These are phyloP conservation scores for Salmo trutta DNA, from an alignment of 2,797 vertebrate species.

Conservation along the genomic window DNA sequence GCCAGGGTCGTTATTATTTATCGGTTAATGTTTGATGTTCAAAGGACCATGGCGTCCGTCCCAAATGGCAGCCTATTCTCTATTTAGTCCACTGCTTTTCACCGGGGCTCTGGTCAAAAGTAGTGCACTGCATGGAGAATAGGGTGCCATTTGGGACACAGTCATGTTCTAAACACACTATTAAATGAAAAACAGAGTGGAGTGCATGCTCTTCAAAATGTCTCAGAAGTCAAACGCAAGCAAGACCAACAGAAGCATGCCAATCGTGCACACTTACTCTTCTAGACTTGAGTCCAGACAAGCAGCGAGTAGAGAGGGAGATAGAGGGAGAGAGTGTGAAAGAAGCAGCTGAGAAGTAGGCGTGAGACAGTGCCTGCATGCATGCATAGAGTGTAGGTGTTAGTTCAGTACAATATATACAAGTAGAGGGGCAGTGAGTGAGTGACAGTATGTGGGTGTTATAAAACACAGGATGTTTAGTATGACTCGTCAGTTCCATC, in stretches of 20 bases:
- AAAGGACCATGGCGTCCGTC: background rate
- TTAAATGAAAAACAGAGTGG: background rate
- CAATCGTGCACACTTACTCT: slow-evolving; percentile 89
- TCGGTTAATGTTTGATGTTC: background rate
- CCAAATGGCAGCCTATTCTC: background rate
- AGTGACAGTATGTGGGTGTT: background rate
- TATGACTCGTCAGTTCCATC: slow-evolving; percentile 15
- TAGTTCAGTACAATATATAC: too few species aligned
- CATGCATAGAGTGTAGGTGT: too few species aligned
- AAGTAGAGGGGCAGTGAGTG: background rate
- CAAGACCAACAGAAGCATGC: too few species aligned
- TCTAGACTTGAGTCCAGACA: slow-evolving; percentile 99
- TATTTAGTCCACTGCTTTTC: background rate
- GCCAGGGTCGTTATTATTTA: too few species aligned
- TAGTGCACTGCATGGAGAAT: too few species aligned
- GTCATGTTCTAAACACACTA: background rate
- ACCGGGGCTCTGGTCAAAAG: background rate
- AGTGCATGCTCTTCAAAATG: background rate
- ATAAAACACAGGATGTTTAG: slow-evolving; percentile 16
- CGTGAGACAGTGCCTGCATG: background rate
- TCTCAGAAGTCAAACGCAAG: background rate
- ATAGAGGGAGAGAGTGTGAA: slow-evolving; percentile 82
- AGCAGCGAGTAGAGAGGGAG: slow-evolving; percentile 82
- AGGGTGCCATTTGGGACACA: background rate
- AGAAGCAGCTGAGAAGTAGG: slow-evolving; percentile 54